These are phyloP conservation scores for Gymnobelideus leadbeateri DNA, from an alignment of 2,113 vertebrate genomes.

Conservation along the genomic window DNA sequence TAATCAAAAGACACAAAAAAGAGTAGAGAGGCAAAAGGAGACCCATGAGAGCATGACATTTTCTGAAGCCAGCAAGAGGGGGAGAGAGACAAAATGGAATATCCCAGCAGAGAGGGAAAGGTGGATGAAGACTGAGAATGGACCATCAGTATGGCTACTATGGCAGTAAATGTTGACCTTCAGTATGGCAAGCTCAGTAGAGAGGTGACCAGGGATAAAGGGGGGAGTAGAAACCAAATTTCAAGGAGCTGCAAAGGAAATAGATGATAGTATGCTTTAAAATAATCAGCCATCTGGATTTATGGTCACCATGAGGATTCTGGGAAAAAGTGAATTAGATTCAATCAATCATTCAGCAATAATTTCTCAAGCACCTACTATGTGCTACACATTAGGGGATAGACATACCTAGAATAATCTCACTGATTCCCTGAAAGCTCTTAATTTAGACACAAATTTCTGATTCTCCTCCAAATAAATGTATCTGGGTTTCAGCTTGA, in stretches of 20 bases:
- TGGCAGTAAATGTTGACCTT: neutral
- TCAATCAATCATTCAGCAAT: neutral
- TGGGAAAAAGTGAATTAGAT: neutral
- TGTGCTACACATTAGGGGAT: neutral
- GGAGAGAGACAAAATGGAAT: neutral
- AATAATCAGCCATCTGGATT: neutral
- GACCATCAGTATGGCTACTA: neutral
- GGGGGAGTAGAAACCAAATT: neutral
- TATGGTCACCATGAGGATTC: neutral
- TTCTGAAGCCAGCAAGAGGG: neutral
- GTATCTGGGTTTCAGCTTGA: neutral
- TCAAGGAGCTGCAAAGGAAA: neutral
- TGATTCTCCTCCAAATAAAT: constrained; percentile 19
- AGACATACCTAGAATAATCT: neutral
- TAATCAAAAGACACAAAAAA: neutral
- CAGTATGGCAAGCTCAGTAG: neutral
- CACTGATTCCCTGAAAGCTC: neutral
- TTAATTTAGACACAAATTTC: neutral
- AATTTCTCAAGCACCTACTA: neutral
- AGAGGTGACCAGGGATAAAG: neutral
- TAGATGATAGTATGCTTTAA: neutral
- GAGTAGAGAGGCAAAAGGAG: neutral
- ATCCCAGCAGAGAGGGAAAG: neutral
- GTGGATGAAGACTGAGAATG: neutral
- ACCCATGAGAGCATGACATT: neutral